Evolutionary conservation across 2,113 vertebrate genomes (phyloP).

Genomic region (Camelus dromedarius): DNA sequence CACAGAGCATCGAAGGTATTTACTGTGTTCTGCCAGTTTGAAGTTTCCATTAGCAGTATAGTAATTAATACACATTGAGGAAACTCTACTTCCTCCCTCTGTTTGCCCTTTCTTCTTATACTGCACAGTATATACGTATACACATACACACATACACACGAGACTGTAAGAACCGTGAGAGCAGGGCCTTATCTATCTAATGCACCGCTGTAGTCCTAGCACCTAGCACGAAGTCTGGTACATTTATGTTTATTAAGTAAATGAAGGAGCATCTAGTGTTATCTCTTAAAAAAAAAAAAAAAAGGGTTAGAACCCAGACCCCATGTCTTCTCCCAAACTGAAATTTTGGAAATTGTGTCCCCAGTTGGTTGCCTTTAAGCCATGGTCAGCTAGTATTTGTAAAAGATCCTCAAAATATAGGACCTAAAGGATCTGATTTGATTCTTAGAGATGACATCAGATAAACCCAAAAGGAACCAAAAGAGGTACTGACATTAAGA

Average conservation of each 20-base stretch:
- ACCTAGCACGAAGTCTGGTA: not conserved
- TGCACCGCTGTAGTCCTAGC: not conserved
- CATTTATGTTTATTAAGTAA: not conserved
- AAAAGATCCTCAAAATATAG: not conserved
- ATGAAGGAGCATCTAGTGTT: not conserved
- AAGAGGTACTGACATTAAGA: not conserved
- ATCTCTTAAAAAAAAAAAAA: not conserved
- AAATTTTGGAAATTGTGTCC: not conserved
- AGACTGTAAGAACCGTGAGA: not conserved
- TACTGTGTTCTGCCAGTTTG: not conserved
- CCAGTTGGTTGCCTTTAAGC: not conserved
- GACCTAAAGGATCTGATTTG: not conserved
- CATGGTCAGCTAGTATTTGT: not conserved
- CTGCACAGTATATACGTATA: no score
- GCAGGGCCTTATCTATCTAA: not conserved
- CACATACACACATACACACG: no score
- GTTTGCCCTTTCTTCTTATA: not conserved
- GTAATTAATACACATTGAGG: not conserved
- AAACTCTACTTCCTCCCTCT: not conserved
- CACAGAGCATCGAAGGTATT: slow-evolving; percentile 97
- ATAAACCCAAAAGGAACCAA: not conserved
- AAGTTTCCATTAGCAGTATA: not conserved
- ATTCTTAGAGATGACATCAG: not conserved
- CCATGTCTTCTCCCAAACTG: not conserved
- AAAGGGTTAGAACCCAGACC: not conserved